Conservation (phyloP, 2,113 vertebrate genomes). For the Caretta caretta region DNA sequence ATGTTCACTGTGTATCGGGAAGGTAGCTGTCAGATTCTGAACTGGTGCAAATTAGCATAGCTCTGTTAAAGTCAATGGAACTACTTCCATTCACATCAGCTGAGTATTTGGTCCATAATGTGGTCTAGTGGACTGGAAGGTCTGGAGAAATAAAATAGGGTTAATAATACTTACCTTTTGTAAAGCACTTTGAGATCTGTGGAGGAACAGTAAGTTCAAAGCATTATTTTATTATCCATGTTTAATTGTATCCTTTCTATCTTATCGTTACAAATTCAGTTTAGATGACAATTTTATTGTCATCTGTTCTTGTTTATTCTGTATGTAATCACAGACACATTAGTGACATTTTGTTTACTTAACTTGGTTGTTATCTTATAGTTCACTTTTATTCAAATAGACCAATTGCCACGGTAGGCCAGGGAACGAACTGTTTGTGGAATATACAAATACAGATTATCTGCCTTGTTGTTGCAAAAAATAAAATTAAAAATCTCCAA, state of each 20-base stretch:
- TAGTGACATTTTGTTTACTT: neutral
- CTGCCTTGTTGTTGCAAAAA: neutral
- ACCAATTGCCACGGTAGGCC: neutral
- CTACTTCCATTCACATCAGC: neutral
- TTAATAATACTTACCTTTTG: neutral
- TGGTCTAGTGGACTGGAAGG: neutral
- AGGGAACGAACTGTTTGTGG: neutral
- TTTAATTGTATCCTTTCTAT: neutral
- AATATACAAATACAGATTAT: neutral
- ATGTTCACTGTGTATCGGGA: neutral
- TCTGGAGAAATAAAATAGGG: neutral
- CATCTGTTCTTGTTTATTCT: neutral
- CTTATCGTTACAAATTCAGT: neutral
- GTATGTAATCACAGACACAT: neutral
- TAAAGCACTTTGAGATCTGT: neutral
- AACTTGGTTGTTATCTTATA: neutral
- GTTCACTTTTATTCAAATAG: neutral
- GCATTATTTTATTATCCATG: neutral
- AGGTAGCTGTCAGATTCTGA: neutral
- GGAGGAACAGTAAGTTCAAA: neutral
- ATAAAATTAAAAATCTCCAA: conserved; percentile 8
- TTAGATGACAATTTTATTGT: neutral
- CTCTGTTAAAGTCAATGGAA: neutral
- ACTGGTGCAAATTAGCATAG: neutral
- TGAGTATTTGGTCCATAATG: neutral